phyloP scores from a whole-genome alignment of 2,888 invertebrate genomes.

The Drosophila yooni region DNA sequence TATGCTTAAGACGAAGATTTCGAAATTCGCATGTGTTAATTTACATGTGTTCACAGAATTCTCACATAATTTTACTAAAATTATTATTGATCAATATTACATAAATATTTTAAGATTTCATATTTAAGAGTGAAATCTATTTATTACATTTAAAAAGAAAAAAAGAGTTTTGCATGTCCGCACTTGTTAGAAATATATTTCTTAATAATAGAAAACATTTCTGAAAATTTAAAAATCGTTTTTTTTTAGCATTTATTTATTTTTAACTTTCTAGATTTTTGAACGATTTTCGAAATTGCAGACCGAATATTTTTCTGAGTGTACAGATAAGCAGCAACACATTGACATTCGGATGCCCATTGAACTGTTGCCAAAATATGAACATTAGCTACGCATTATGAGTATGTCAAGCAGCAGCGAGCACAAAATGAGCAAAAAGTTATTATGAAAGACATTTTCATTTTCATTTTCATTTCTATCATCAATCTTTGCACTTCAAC shows the following conservation, averaged over 20 bases:
- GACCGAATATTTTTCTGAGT: not conserved
- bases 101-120: not conserved
- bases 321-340: slow-evolving; percentile 58
- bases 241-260: too few species aligned
- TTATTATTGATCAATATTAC: not conserved
- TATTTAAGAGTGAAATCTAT: not conserved
- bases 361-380: slow-evolving; percentile 76
- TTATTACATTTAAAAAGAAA: not conserved
- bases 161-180: not conserved
- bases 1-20: not conserved
- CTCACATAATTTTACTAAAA: not conserved
- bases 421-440: slow-evolving; percentile 44
- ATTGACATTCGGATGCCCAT: slow-evolving; percentile 69
- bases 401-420: slow-evolving; percentile 42
- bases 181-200: not conserved
- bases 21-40: not conserved
- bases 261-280: not conserved
- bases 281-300: not conserved
- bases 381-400: slow-evolving; percentile 75
- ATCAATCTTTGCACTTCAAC: slow-evolving; percentile 83
- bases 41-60: not conserved
- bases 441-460: slow-evolving; percentile 45
- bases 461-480: slow-evolving; percentile 61
- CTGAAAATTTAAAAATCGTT: fast-evolving
- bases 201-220: not conserved